Base-by-base conservation (phyloP, 2,888 invertebrate species). In the Drosophila tripunctata region DNA sequence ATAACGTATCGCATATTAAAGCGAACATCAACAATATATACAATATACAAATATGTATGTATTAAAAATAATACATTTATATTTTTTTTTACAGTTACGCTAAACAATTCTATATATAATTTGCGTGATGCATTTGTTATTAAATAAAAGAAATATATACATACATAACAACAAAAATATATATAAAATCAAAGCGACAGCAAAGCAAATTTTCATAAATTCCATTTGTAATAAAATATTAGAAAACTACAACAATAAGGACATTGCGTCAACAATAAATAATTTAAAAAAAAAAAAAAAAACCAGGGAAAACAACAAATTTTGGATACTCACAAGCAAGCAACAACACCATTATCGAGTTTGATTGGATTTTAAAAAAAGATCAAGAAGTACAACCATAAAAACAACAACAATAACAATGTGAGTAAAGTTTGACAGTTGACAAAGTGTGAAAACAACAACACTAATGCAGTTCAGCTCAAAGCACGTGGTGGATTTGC, bases 61-160 rank as follows among this genome's bases (percentile, higher is more conserved):
- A n/a, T n/a, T n/a, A n/a, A n/a, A n/a, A n/a, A n/a, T n/a, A n/a
- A n/a, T n/a, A n/a, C n/a, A n/a, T 24, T 10, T 50, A 45, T 62
- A 40, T 51, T 61, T 67, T 70, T n/a, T 67, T 75, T 66, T 67
- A 50, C 62, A 78, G 78, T 78, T 78, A 55, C 77, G 70, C 57
- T 38, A 55, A 63, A 71, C 66, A 73, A 63, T 77, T 74, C 74
- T 76, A 67, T 76, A 67, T 67, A 67, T 33, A 82, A 79, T 76
- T 62, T 76, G 51, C 63, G 63, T 79, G 83, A 76, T 83, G 80
- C 73, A 83, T 68, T 79, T 73, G 65, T 76, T 75, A 43, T 50
- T 15, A 67, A 22, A 62, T 31, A 43, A 38, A 52, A 60, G n/a
- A n/a, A n/a, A n/a, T n/a, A 33, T 47, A 56, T 52, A 73, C 50